Percentiles rank a stretch among this genome's conserved stretches.
These are phyloP conservation scores for Lobophora halterata DNA, from an alignment of 2,888 invertebrate species.

Conservation along the genomic window DNA sequence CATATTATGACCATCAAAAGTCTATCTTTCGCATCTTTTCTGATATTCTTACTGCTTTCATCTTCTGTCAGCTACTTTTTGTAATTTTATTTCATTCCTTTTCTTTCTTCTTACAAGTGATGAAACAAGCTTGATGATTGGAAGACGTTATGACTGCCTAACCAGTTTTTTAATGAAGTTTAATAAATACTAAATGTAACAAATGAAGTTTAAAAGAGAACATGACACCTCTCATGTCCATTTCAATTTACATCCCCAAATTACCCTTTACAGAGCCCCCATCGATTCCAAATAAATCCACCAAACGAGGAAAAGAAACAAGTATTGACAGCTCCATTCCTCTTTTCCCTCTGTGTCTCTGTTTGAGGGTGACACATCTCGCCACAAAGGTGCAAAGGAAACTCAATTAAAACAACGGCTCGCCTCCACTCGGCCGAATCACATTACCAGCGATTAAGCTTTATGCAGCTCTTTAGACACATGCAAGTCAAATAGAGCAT, in stretches of 20 bases:
- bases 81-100: too few relatives aligned
- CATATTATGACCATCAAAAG: too few relatives aligned
- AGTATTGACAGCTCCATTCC: slow-evolving; percentile 32
- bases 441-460: slow-evolving; percentile 59
- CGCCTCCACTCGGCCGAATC: slow-evolving; percentile 47
- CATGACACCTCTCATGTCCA: not conserved
- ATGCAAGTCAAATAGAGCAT: slow-evolving; percentile 35
- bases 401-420: slow-evolving; percentile 68
- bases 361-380: slow-evolving; percentile 49
- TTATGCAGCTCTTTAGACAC: slow-evolving; percentile 33
- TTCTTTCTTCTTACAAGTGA: too few relatives aligned
- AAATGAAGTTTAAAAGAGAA: not conserved
- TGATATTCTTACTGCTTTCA: too few relatives aligned
- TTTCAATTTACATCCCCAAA: slow-evolving; percentile 1
- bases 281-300: slow-evolving; percentile 17
- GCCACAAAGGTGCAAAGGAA: slow-evolving; percentile 65
- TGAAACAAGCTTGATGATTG: too few relatives aligned
- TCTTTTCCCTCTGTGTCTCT: slow-evolving; percentile 30
- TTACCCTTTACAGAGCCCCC: slow-evolving; percentile 8
- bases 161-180: too few relatives aligned
- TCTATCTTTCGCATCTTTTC: too few relatives aligned
- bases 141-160: too few relatives aligned
- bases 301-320: slow-evolving; percentile 17
- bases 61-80: too few relatives aligned
- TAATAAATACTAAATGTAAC: not conserved